Evolutionary conservation across 2,888 invertebrate genomes (phyloP).

Genomic region (Leptinotarsa haldemani): DNA sequence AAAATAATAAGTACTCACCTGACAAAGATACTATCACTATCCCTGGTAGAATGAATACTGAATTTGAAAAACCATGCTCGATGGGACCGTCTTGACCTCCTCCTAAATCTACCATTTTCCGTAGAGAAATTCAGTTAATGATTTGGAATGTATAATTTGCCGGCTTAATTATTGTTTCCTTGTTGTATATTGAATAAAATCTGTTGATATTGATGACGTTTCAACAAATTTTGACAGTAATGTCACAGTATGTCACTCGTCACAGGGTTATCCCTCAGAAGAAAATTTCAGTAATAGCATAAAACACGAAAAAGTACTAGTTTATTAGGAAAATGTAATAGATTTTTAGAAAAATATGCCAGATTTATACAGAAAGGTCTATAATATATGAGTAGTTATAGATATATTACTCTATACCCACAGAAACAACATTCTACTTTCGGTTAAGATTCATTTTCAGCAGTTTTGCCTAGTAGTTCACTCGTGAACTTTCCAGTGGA

Average conservation of each 20-base stretch:
- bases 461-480: too few relatives aligned
- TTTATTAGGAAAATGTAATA: too few relatives aligned
- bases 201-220: slow-evolving; percentile 8
- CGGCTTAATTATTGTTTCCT: not conserved
- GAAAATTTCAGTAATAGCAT: not conserved
- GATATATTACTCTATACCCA: too few relatives aligned
- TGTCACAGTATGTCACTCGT: too few relatives aligned
- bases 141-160: not conserved
- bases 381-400: too few relatives aligned
- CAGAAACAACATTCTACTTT: too few relatives aligned
- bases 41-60: slow-evolving; percentile 87
- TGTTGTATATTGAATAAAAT: not conserved
- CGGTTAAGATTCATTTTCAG: too few relatives aligned
- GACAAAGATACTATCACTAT: slow-evolving; percentile 82
- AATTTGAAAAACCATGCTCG: slow-evolving; percentile 89
- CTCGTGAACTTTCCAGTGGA: too few relatives aligned
- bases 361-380: too few relatives aligned
- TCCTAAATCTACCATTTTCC: slow-evolving; percentile 83
- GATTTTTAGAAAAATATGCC: too few relatives aligned
- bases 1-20: slow-evolving; percentile 70
- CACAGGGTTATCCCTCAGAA: too few relatives aligned
- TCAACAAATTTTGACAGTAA: not conserved
- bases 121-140: too few relatives aligned
- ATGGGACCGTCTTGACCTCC: slow-evolving; percentile 83
- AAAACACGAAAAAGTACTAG: not conserved